Evolutionary conservation across 2,888 invertebrate genomes (phyloP), one percentile per base, ranked within the genome.

Genomic region (Tenthredo scrophulariae): DNA sequence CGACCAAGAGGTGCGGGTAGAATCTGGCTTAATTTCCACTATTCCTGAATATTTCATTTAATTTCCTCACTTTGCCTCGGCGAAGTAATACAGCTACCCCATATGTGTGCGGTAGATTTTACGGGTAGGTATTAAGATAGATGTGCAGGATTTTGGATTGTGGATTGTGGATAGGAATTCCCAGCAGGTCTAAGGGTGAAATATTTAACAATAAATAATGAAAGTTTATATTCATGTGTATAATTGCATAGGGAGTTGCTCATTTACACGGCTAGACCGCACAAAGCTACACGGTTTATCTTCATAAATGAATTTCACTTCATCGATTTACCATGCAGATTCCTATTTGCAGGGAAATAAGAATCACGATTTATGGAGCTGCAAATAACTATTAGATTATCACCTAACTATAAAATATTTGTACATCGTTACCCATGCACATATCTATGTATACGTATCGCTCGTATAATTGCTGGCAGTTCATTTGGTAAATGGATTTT

Each of bases 41-140:
- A 40, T 70, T 40, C 26, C n/a, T 83, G 67, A 83, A 83, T 83
- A 83, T 83, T 83, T 67, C 83, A 83, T 83, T 83, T 83, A 18
- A 83, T 83, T 83, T 83, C 83, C 83, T 83, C 67, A 46, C 67
- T 33, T 67, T 33, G 33, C 67, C 18, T 29, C 29, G 6, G 7
- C 80, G 40, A 67, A 65, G 50, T 29, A 43, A 50, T 67, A 82
- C n/a, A 10, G 22, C 80, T 6, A 33, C 7, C 82, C 79, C 26
- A 26, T 26, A 50, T n/a, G 22, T 22, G 15, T 50, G 18, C 62
- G 29, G 37, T 80, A 80, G 54, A 80, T 80, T 62, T 80, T 26
- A 80, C 62, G 26, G 40, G 58, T n/a, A 33, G 13, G 18, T 33
- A 65, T 62, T 77, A 33, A 33, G 77, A 77, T 50, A 77, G 29